phyloP scores from a whole-genome alignment of 2,888 invertebrate species.

The Mylabris sibirica region DNA sequence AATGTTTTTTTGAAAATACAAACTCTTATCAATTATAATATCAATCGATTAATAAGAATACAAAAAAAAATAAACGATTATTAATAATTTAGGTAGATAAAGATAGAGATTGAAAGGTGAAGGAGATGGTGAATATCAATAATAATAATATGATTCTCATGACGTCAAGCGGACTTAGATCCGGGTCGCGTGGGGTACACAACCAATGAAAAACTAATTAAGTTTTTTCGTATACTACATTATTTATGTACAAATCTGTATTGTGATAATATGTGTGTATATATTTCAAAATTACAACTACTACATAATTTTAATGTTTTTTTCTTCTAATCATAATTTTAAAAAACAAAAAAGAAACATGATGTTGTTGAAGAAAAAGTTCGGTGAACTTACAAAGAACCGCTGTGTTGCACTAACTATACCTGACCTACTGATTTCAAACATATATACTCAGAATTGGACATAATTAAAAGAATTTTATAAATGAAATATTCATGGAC shows the following conservation, averaged over 20 bases:
- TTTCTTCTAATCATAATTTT: neutral
- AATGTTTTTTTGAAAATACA: neutral
- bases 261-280: no score
- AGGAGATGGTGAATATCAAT: constrained; percentile 7
- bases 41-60: neutral
- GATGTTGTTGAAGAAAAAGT: neutral
- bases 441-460: neutral
- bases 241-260: neutral
- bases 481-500: neutral
- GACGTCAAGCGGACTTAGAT: constrained; percentile 36
- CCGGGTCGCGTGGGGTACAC: constrained; percentile 38
- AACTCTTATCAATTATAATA: neutral
- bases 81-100: neutral
- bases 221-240: neutral
- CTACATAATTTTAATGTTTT: no score
- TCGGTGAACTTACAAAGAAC: neutral
- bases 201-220: constrained; percentile 15
- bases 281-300: no score
- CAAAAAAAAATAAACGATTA: neutral
- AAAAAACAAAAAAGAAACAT: neutral
- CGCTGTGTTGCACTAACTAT: neutral
- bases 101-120: neutral
- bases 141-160: constrained; percentile 21
- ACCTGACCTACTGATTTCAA: neutral
- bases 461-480: neutral